These are phyloP conservation scores for Oenanthe oenanthe DNA, from an alignment of 2,113 vertebrate genomes.

Conservation along the genomic window DNA sequence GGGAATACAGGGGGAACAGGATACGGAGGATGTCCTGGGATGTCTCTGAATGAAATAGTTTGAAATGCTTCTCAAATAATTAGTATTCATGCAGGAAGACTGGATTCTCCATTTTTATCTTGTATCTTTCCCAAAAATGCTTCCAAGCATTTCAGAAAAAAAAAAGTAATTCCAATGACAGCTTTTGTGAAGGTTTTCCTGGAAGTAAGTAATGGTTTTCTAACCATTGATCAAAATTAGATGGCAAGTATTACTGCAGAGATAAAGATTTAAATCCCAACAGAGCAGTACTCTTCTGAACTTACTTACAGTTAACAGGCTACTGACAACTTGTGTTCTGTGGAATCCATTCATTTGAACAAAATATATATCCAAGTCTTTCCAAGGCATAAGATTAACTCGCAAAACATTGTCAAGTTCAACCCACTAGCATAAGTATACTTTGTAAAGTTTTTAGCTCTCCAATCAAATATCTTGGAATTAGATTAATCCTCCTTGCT, in stretches of 20 bases:
- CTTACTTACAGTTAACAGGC: not conserved
- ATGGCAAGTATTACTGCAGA: not conserved
- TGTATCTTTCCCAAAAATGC: not conserved
- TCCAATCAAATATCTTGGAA: not conserved
- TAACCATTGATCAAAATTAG: not conserved
- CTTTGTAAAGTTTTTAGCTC: not conserved
- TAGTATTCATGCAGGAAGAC: not conserved
- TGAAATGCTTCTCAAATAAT: not conserved
- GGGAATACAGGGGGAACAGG: not conserved
- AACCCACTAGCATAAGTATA: not conserved
- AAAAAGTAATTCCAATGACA: not conserved
- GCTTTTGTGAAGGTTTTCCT: not conserved
- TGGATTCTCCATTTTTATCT: not conserved
- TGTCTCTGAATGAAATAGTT: not conserved
- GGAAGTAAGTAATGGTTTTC: not conserved
- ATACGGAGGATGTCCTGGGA: not conserved
- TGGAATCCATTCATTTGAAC: not conserved
- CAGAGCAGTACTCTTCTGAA: not conserved
- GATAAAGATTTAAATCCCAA: constrained; percentile 2
- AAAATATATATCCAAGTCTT: not conserved
- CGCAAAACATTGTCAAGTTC: not conserved
- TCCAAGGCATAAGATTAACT: not conserved
- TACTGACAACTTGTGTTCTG: not conserved
- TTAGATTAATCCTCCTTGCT: not conserved
- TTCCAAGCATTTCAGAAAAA: not conserved